phyloP scores from a whole-genome alignment of 2,888 invertebrate genomes.

The Hemaris fuciformis region DNA sequence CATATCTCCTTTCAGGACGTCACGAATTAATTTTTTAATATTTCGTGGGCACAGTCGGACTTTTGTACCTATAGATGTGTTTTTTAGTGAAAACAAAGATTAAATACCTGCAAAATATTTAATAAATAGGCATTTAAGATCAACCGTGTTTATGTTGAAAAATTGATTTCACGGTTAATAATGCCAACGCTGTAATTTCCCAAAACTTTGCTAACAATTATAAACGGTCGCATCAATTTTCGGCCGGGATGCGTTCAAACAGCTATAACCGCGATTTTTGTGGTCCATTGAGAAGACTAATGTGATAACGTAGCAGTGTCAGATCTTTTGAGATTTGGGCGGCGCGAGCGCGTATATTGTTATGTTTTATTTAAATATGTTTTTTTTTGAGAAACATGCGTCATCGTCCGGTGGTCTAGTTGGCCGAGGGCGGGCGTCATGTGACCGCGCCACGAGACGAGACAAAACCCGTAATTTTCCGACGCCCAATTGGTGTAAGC shows the following conservation, averaged over 20 bases:
- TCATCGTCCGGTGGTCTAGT: conserved; percentile 58
- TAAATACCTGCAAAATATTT: background rate
- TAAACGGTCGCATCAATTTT: conserved; percentile 28
- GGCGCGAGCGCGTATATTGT: conserved; percentile 48
- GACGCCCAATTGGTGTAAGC: conserved; percentile 35
- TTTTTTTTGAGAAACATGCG: conserved; percentile 55
- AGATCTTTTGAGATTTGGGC: conserved; percentile 53
- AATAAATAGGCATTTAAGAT: background rate
- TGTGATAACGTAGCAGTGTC: conserved; percentile 23
- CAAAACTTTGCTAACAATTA: conserved; percentile 35
- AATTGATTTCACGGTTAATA: background rate
- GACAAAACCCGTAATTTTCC: conserved; percentile 51
- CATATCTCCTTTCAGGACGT: background rate
- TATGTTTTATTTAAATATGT: conserved; percentile 67
- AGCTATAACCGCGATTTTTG: conserved; percentile 42
- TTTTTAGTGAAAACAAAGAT: too few relatives aligned
- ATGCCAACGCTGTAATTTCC: conserved; percentile 16
- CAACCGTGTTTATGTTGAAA: background rate
- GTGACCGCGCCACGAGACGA: conserved; percentile 52
- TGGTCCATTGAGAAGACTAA: conserved; percentile 58
- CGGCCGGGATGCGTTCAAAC: conserved; percentile 38
- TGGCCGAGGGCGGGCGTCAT: conserved; percentile 55
- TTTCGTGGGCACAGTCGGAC: background rate
- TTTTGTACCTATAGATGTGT: too few relatives aligned
- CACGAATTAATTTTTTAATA: background rate